Evolutionary conservation across 2,888 invertebrate genomes (phyloP), one percentile per base, ranked within the genome.

Genomic region (Drosophila melanocephala): DNA sequence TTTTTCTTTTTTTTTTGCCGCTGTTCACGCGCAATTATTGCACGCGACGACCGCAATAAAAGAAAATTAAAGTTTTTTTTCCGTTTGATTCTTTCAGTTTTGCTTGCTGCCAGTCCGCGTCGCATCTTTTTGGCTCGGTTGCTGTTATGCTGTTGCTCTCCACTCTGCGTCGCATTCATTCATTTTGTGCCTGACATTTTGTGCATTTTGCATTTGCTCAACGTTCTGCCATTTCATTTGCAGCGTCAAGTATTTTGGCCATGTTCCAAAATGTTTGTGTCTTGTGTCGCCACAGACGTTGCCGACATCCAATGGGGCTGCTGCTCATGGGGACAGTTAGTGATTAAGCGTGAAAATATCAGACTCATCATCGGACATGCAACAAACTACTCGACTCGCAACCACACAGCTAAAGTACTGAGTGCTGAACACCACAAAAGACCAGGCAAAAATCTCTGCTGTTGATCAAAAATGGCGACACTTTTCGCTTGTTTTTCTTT

Each of bases 341-440:
- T 90, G 92, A 92, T 91, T 92, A 91, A 91, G 91, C 92, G 88
- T 92, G 91, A 84, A 91, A 91, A 85, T 89, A 85, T 85, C 90
- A 87, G 87, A 77, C 77, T 81, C 84, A 77, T 81, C 84, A 76
- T 64, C 68, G n/a, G 53, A 12, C 35, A 64, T 56, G 66, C 84
- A 39, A 50, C 51, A 59, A 81, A 59, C 73, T 39, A 44, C 70
- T 39, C 56, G 56, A 57, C 37, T 57, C 56, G 28, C 47, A 63
- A 32, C 65, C 65, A 30, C 42, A 30, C 52, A 35, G 22, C 42
- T 55, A 44, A 52, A 44, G 42, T 47, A 47, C 47, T 5, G 9
- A 26, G 16, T 1, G 9, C 47, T 9, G 26, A 62, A 53, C 32
- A 32, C 44, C 26, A 39, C 57, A 55, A 58, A 68, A 80, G 77